Evolutionary conservation across 2,797 vertebrate genomes (phyloP), one percentile per base, ranked within the genome.

Genomic region (Synaphobranchus kaupii): DNA sequence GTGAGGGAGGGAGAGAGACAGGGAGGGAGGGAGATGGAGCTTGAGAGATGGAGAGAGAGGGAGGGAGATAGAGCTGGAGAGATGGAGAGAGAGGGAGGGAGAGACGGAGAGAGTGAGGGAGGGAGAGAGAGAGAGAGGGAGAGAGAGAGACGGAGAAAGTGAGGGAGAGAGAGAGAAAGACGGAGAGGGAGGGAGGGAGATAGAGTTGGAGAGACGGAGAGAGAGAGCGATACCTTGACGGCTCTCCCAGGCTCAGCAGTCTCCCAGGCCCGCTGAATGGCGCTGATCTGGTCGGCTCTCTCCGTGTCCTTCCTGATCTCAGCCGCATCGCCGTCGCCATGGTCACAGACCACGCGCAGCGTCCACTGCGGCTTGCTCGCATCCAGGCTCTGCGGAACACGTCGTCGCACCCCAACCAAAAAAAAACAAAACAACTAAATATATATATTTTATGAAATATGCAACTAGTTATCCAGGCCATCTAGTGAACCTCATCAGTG

Each of bases 201-300:
- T 8, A 48, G n/a, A 28, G 50, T 25, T 1, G 47, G 39, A 31
- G 47, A 71, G 17, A 25, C 3, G 28, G 3, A 28, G 31, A 87
- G n/a, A 34, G 28, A 20, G 20, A 54, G 50, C 17, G 66, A 87
- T 93, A 98, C 98, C 97, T 97, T 98, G 88, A 94, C 89, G 60
- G 93, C 90, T 88, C 98, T 96, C 85, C 98, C 98, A 0, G 97
- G 96, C 82, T 98, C 97, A 0, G 94, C 95, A 28, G 90, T 91
- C 90, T 98, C 98, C 98, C 98, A 99, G 31, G 96, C 96, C 88
- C 94, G 94, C 93, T 98, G 98, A 92, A 97, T 95, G 88, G 97
- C 95, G 94, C 90, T 96, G 89, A 99, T 98, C 92, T 98, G 94
- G 84, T 98, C 97, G 66, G 88, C 86, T 92, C 95, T 94, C 85